These are phyloP conservation scores for Luffia ferchaultella DNA, from an alignment of 2,888 invertebrate genomes.

Conservation along the genomic window DNA sequence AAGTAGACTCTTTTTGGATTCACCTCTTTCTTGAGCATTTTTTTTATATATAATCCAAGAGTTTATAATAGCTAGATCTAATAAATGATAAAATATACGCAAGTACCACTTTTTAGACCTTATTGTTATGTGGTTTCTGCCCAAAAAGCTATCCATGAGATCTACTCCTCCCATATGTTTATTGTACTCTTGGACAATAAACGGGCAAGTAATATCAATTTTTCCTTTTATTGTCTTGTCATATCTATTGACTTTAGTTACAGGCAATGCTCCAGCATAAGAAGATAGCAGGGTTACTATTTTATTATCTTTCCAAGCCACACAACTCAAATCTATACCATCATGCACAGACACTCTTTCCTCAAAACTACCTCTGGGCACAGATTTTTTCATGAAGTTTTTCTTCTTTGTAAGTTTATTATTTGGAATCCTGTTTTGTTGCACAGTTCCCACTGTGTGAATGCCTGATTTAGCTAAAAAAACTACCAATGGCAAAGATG, in stretches of 20 bases:
- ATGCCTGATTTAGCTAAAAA: conserved; percentile 14
- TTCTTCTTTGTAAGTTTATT: conserved; percentile 14
- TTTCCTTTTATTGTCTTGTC: not conserved
- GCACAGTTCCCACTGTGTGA: conserved; percentile 14
- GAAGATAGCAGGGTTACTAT: not conserved
- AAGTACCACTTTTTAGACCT: too few species aligned
- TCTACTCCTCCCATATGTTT: not conserved
- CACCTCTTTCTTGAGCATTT: too few species aligned
- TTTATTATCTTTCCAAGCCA: conserved; percentile 1
- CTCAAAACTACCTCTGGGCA: not conserved
- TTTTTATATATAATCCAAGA: too few species aligned
- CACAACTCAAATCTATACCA: not conserved
- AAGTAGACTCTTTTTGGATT: too few species aligned
- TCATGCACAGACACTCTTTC: not conserved
- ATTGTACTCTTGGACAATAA: not conserved
- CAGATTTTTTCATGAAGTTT: conserved; percentile 10
- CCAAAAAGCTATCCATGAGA: too few species aligned
- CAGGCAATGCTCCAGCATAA: not conserved
- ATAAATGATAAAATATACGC: too few species aligned
- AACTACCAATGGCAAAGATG: conserved; percentile 13
- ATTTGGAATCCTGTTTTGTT: conserved; percentile 14
- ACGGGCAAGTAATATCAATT: not conserved
- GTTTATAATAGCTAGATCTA: too few species aligned
- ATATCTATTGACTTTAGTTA: not conserved
- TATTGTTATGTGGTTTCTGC: too few species aligned